Percentiles rank a stretch among this genome's conserved stretches.
These are phyloP conservation scores for Thera britannica DNA, from an alignment of 2,888 invertebrate genomes.

Conservation along the genomic window DNA sequence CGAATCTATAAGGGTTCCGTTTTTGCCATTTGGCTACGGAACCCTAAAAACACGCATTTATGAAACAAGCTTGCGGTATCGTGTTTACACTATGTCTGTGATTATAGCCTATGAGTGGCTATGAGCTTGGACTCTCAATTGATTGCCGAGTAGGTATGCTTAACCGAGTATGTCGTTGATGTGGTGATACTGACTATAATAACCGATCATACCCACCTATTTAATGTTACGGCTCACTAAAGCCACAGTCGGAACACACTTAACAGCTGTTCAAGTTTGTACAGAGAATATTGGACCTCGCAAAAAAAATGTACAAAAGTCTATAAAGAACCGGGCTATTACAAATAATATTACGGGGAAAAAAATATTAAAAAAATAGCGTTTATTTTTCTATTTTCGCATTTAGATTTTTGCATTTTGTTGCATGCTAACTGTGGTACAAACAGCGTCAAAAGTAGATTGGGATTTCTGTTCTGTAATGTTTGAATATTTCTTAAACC, in stretches of 20 bases:
- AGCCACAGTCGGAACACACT: slow-evolving; percentile 30
- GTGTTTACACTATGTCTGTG: neutral
- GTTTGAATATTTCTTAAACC: too few relatives aligned
- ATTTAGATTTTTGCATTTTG: too few relatives aligned
- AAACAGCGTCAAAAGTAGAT: too few relatives aligned
- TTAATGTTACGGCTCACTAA: slow-evolving; percentile 42
- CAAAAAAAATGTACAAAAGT: neutral
- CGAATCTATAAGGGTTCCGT: too few relatives aligned
- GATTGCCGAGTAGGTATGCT: slow-evolving; percentile 36
- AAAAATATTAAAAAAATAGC: too few relatives aligned
- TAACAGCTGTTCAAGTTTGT: slow-evolving; percentile 29
- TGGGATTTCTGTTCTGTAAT: too few relatives aligned
- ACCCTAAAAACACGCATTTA: too few relatives aligned
- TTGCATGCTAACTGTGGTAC: too few relatives aligned
- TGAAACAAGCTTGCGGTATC: neutral
- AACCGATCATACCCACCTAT: slow-evolving; percentile 41
- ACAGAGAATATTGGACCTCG: neutral
- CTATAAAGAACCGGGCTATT: too few relatives aligned
- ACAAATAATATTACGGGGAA: too few relatives aligned
- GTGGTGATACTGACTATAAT: slow-evolving; percentile 35
- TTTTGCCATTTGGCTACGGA: too few relatives aligned
- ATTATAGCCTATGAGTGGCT: neutral
- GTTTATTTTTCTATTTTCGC: too few relatives aligned
- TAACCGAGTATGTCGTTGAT: slow-evolving; percentile 35
- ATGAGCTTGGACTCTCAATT: slow-evolving; percentile 24